Evolutionary conservation across 2,113 vertebrate species (phyloP).

Genomic region (Podilymbus podiceps): DNA sequence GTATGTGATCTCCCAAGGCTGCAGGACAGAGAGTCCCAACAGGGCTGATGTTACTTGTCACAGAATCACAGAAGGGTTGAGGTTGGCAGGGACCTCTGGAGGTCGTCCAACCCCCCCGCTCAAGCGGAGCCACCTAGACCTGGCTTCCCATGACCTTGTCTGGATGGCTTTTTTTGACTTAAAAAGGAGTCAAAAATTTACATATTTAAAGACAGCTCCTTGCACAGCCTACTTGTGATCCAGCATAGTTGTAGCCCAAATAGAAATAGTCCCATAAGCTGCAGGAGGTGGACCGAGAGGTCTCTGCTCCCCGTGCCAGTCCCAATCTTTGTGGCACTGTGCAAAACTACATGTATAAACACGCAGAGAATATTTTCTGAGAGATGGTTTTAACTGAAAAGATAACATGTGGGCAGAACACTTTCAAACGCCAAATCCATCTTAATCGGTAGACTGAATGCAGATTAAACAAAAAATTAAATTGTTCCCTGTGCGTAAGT

Average conservation of each 20-base stretch:
- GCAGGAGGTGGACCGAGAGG: not conserved
- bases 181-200: not conserved
- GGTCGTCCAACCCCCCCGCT: not conserved
- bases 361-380: not conserved
- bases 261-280: not conserved
- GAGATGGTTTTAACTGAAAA: not conserved
- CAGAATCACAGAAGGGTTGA: not conserved
- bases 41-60: not conserved
- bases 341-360: not conserved
- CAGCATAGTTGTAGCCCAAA: not conserved
- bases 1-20: not conserved
- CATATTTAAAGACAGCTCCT: not conserved
- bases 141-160: not conserved
- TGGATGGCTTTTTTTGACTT: not conserved
- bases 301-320: not conserved
- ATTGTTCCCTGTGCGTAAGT: not conserved
- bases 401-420: not conserved
- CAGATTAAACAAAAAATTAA: not conserved
- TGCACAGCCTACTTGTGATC: not conserved
- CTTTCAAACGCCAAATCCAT: not conserved
- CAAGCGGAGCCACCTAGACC: not conserved
- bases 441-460: not conserved
- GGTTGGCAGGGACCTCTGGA: not conserved
- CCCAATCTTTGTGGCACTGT: not conserved
- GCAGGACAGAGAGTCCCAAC: not conserved